Evolutionary conservation across 2,888 invertebrate genomes (phyloP).

Genomic region (Nephrotoma flavescens): DNA sequence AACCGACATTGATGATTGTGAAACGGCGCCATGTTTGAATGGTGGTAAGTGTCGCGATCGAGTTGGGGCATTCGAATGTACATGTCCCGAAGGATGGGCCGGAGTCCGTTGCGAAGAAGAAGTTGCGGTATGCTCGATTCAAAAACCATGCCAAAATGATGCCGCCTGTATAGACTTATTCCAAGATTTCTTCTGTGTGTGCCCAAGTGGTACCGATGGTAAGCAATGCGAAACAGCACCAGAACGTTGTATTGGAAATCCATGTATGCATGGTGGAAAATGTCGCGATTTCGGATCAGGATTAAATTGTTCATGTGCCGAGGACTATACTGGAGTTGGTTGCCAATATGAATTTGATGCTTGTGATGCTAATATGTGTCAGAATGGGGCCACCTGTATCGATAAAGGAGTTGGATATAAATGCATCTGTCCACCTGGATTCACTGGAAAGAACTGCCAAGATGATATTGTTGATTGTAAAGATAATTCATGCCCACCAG

Average conservation of each 20-base stretch:
- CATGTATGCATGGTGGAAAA: slow-evolving; percentile 91
- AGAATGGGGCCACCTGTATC: slow-evolving; percentile 83
- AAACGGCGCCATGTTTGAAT: slow-evolving; percentile 70
- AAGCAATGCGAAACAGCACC: slow-evolving; percentile 95
- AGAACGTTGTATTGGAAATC: slow-evolving; percentile 50
- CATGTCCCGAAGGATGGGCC: slow-evolving; percentile 74
- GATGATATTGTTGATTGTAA: slow-evolving; percentile 84
- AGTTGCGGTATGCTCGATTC: slow-evolving; percentile 66
- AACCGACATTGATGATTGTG: slow-evolving; percentile 76
- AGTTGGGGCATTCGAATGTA: slow-evolving; percentile 67
- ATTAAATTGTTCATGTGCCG: slow-evolving; percentile 82
- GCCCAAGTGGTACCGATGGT: slow-evolving; percentile 90
- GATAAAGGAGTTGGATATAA: slow-evolving; percentile 75
- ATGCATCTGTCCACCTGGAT: slow-evolving; percentile 74
- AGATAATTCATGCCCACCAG: slow-evolving; percentile 86
- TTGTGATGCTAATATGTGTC: slow-evolving; percentile 77
- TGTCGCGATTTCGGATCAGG: slow-evolving; percentile 94
- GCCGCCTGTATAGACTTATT: slow-evolving; percentile 83
- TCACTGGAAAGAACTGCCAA: slow-evolving; percentile 70
- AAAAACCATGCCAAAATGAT: slow-evolving; percentile 82
- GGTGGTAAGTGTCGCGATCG: slow-evolving; percentile 80
- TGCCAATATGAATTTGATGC: slow-evolving; percentile 91
- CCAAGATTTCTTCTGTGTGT: slow-evolving; percentile 45
- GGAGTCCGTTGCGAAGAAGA: slow-evolving; percentile 75
- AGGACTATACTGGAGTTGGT: slow-evolving; percentile 73